Base-by-base conservation (phyloP, 2,888 invertebrate species). In the Rosalia funebris region DNA sequence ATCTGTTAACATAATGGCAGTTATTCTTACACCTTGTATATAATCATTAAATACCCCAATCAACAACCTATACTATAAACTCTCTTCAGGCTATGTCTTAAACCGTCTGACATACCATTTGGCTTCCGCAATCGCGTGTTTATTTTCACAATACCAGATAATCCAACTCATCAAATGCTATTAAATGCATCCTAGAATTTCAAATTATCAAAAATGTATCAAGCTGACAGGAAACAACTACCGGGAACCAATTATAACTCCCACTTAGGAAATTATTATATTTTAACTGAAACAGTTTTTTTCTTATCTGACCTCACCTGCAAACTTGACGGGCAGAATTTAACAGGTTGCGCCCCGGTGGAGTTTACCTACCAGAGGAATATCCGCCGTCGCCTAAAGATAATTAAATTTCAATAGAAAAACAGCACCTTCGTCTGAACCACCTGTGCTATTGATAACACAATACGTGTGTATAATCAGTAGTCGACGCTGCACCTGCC, bases 221-320 rank as follows among this genome's bases (percentile, higher is more conserved):
- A 44, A 44, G 44, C 44, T 44, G 44, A 44, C 19, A 12, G 44
- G 44, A 44, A 44, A 20, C 20, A 20, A 19, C 19, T 44, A 20
- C 20, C 44, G 2, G 11, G 12, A 44, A 44, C 44, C 11, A 44
- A 44, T 20, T 44, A 44, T 44, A 44, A 12, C 44, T 19, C 44
- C 44, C 20, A 20, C 44, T n/a, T 44, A 44, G 5, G 19, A 20
- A n/a, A 44, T 20, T 44, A 12, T 11, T 44, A 19, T 9, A 1
- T 20, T 12, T 44, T 11, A 20, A 44, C 20, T 7, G 10, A 17
- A 44, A 17, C 19, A n/a, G 14, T 11, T 17, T 44, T 44, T 44
- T 11, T n/a, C 12, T 19, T 16, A 17, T 17, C 10, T 14, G 16
- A 20, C n/a, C 4, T 4, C 19, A 44, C 19, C 44, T 17, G 44